Conservation (phyloP, 2,888 invertebrate species). For the Patella depressa region DNA sequence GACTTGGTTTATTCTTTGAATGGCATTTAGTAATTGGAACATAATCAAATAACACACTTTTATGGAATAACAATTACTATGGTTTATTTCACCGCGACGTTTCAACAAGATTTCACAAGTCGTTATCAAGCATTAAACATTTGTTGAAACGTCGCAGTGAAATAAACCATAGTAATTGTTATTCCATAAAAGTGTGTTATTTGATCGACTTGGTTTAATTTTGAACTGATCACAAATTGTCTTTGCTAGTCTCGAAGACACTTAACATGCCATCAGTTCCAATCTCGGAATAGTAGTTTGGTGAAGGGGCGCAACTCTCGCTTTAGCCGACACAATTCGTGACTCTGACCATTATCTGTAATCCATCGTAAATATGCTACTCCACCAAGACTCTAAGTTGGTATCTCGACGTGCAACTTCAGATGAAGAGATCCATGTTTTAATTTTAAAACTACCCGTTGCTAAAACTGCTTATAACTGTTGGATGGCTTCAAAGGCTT, state of each 20-base stretch:
- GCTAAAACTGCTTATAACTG: constrained; percentile 14
- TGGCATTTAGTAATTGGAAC: too few relatives aligned
- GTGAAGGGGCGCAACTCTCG: constrained; percentile 21
- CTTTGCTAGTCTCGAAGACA: constrained; percentile 19
- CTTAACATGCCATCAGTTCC: constrained; percentile 15
- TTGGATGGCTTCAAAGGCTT: constrained; percentile 12
- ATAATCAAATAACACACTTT: too few relatives aligned
- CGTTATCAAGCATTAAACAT: too few relatives aligned
- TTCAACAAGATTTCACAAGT: too few relatives aligned
- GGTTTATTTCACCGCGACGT: too few relatives aligned
- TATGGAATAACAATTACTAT: too few relatives aligned
- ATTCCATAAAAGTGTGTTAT: too few relatives aligned
- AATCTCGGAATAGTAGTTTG: constrained; percentile 15
- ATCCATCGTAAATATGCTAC: neutral
- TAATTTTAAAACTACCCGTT: constrained; percentile 13
- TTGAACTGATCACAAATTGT: neutral
- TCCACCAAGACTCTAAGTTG: too few relatives aligned
- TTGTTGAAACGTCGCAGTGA: too few relatives aligned
- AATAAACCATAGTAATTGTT: too few relatives aligned
- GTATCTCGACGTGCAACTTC: neutral
- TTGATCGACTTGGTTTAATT: too few relatives aligned
- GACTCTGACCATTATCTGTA: neutral
- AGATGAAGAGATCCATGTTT: constrained; percentile 18
- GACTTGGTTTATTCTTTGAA: neutral
- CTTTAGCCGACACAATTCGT: constrained; percentile 4